Evolutionary conservation across 2,113 vertebrate species (phyloP).

Genomic region (Tragelaphus scriptus): DNA sequence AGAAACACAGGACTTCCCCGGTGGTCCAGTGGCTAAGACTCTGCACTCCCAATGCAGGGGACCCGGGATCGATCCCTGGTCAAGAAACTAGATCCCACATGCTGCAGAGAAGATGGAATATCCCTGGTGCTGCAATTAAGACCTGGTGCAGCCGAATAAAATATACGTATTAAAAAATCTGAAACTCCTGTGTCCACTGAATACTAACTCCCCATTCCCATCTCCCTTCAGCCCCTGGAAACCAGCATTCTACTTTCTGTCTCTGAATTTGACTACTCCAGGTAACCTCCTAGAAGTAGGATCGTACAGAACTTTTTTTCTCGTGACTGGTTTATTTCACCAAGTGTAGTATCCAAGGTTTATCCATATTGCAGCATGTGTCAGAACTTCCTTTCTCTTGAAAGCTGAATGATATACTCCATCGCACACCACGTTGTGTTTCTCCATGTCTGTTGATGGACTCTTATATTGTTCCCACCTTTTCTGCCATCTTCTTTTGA

Average conservation of each 20-base stretch:
- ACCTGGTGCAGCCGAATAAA: too few species aligned
- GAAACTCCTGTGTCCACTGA: not conserved
- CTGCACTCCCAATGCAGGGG: too few species aligned
- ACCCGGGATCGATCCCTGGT: too few species aligned
- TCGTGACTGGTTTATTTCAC: not conserved
- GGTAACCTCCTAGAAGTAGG: not conserved
- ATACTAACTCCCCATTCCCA: too few species aligned
- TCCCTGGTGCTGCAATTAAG: too few species aligned
- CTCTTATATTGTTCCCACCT: not conserved
- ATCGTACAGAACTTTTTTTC: not conserved
- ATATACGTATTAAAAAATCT: not conserved
- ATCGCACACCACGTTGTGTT: fast-evolving
- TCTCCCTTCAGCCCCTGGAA: not conserved
- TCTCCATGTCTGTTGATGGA: not conserved
- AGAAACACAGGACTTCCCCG: too few species aligned
- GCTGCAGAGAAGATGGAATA: too few species aligned
- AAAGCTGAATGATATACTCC: not conserved
- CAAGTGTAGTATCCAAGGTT: too few species aligned
- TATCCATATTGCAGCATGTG: not conserved
- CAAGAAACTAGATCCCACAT: too few species aligned
- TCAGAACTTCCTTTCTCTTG: not conserved
- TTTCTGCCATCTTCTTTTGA: not conserved
- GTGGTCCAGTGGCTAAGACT: too few species aligned
- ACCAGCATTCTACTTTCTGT: not conserved
- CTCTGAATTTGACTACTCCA: not conserved